These are phyloP conservation scores for Montipora cactus DNA, from an alignment of 64 coral and sea anemone species.

Conservation along the genomic window DNA sequence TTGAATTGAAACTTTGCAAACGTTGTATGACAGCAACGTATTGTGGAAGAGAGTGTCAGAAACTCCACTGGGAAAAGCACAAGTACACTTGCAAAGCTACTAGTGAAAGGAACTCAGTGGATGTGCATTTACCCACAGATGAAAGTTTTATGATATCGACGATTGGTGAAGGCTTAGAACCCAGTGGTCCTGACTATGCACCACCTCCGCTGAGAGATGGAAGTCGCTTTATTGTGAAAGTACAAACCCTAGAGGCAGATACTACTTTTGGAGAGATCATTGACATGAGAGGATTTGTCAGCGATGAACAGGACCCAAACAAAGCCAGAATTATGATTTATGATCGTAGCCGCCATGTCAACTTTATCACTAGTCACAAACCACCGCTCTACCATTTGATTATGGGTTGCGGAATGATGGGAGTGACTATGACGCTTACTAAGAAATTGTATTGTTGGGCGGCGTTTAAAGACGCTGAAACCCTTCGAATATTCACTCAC, in stretches of 20 bases:
- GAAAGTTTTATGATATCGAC: neutral
- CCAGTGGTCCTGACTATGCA: neutral
- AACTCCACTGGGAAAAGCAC: conserved; percentile 56
- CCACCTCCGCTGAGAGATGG: conserved; percentile 20
- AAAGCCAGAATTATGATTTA: conserved; percentile 5
- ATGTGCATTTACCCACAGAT: neutral
- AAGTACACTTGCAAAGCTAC: conserved; percentile 39
- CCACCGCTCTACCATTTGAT: conserved; percentile 10
- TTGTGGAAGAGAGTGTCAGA: conserved; percentile 60
- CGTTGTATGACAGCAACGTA: conserved; percentile 44
- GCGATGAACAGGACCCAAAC: neutral
- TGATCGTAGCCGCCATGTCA: conserved; percentile 18
- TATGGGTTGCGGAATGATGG: conserved; percentile 30
- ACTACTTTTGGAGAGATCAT: neutral
- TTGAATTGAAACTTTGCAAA: conserved; percentile 18
- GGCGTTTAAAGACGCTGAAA: conserved; percentile 35
- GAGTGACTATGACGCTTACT: neutral
- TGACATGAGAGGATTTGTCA: neutral
- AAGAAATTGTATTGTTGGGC: conserved; percentile 50
- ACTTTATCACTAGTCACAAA: conserved; percentile 3
- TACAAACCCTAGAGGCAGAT: conserved; percentile 10
- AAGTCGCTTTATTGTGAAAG: conserved; percentile 37
- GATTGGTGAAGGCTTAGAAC: conserved; percentile 1
- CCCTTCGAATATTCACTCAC: conserved; percentile 26
- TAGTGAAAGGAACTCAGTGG: neutral